Conservation (phyloP, 92 coral and sea anemone genomes). For the Zoanthus sociatus region DNA sequence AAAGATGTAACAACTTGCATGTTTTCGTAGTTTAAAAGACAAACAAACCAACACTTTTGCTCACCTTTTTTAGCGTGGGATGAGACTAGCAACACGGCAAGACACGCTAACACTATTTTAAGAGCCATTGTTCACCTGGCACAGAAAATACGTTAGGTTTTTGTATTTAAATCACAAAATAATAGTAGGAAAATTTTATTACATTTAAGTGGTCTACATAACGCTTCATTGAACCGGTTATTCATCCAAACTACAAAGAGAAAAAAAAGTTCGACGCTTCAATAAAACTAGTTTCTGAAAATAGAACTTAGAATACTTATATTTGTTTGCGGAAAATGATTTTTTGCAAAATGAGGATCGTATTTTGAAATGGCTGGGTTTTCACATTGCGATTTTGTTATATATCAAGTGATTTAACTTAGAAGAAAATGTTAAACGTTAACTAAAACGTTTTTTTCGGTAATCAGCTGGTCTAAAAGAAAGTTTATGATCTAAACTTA, state of each 20-base stretch:
- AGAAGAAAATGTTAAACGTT: too few species aligned
- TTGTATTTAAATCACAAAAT: neutral
- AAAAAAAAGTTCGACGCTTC: neutral
- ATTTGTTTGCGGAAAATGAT: neutral
- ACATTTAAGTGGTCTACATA: neutral
- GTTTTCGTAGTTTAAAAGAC: neutral
- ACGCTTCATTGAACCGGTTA: constrained; percentile 9
- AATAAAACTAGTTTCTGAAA: neutral
- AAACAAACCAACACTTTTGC: neutral
- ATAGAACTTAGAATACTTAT: too few species aligned
- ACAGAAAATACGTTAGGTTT: neutral
- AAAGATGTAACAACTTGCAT: neutral
- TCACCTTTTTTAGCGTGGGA: constrained; percentile 35
- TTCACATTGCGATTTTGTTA: too few species aligned
- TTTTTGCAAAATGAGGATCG: neutral
- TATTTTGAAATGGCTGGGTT: neutral
- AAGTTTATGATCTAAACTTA: neutral
- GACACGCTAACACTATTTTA: constrained; percentile 29
- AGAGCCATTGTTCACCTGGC: constrained; percentile 17
- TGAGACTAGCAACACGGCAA: constrained; percentile 18
- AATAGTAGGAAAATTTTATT: neutral
- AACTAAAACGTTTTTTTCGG: neutral
- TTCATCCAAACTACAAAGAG: neutral
- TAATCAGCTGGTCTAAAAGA: neutral
- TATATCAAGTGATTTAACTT: too few species aligned